Percentiles rank a stretch among this genome's conserved stretches.
These are phyloP conservation scores for Meloidogyne exigua DNA, from an alignment of 1,140 invertebrate genomes.

Conservation along the genomic window DNA sequence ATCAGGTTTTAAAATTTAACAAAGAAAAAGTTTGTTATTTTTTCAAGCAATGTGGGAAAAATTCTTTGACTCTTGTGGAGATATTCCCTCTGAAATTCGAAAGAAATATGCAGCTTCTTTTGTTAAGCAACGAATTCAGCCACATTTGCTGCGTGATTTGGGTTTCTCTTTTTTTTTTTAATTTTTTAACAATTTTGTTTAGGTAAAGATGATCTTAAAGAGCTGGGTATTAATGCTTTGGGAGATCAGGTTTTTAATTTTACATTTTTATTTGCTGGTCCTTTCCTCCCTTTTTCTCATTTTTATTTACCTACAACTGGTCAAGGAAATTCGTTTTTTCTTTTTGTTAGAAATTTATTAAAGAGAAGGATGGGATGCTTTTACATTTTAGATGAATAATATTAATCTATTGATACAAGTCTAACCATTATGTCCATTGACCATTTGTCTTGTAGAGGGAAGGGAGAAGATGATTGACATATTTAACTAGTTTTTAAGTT, in stretches of 20 bases:
- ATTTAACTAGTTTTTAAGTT: constrained; percentile 2
- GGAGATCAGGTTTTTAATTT: constrained; percentile 34
- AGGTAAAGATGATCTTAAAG: constrained; percentile 34
- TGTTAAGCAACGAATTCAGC: constrained; percentile 9
- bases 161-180: not conserved
- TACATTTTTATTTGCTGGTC: not conserved
- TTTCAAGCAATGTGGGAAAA: constrained; percentile 27
- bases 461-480: too few relatives aligned
- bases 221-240: constrained; percentile 30
- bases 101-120: constrained; percentile 28
- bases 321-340: too few relatives aligned
- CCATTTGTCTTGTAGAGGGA: too few relatives aligned
- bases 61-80: constrained; percentile 32
- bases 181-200: constrained; percentile 14
- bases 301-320: too few relatives aligned
- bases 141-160: not conserved
- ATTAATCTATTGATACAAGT: too few relatives aligned
- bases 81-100: constrained; percentile 15
- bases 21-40: constrained; percentile 21
- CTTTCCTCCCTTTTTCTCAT: too few relatives aligned
- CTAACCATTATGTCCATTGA: too few relatives aligned
- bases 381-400: too few relatives aligned
- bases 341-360: too few relatives aligned
- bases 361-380: too few relatives aligned
- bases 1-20: not conserved